Conservation (phyloP, 2,113 vertebrate species). For the Anhinga rufa region DNA sequence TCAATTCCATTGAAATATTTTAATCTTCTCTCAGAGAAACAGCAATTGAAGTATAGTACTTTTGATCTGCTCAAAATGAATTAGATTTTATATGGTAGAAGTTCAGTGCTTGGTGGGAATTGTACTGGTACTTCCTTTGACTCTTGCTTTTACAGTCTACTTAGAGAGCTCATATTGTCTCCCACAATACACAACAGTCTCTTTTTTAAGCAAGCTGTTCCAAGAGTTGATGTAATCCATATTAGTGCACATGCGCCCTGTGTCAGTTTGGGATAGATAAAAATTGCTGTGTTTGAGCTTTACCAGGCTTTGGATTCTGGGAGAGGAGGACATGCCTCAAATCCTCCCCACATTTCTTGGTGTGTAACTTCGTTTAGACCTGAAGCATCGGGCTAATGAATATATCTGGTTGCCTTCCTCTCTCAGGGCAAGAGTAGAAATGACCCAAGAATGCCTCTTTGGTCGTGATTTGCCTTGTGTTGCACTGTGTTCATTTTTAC, state of each 20-base stretch:
- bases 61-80: neutral
- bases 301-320: neutral
- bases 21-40: neutral
- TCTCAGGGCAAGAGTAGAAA: neutral
- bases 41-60: neutral
- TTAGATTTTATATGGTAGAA: neutral
- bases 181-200: neutral
- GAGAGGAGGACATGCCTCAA: neutral
- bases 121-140: neutral
- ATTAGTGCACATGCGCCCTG: fast-evolving
- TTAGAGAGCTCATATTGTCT: neutral
- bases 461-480: neutral
- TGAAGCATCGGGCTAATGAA: neutral
- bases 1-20: neutral
- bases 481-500: neutral
- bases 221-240: neutral
- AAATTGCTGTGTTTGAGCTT: neutral
- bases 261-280: neutral
- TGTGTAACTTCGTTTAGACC: neutral
- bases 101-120: neutral
- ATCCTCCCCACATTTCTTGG: fast-evolving
- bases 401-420: neutral
- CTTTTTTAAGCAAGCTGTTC: neutral
- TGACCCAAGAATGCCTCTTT: neutral
- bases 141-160: neutral